These are phyloP conservation scores for Malurus alboscapulatus DNA, from an alignment of 2,113 vertebrate species.

Conservation along the genomic window DNA sequence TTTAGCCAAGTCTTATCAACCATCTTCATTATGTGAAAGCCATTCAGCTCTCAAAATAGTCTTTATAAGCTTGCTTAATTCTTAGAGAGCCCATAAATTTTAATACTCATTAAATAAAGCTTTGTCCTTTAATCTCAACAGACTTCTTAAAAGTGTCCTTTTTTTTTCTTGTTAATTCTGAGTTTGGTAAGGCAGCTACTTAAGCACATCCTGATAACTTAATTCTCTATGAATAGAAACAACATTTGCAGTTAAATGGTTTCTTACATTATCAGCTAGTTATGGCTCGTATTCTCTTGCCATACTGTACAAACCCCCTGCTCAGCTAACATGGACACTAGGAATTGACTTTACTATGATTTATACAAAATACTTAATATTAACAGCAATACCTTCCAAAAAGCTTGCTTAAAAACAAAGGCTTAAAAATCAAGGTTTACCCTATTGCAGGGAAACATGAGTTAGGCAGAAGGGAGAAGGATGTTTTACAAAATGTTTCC, in stretches of 20 bases:
- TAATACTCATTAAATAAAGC: slow-evolving; percentile 45
- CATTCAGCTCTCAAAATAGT: slow-evolving; percentile 40
- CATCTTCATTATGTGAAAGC: slow-evolving; percentile 39
- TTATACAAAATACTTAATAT: neutral
- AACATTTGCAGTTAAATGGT: slow-evolving; percentile 12
- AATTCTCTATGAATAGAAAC: slow-evolving; percentile 14
- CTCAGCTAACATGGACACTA: neutral
- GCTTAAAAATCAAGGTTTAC: neutral
- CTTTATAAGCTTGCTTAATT: slow-evolving; percentile 26
- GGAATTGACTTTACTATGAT: neutral
- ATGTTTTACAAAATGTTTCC: neutral
- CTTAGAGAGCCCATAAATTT: slow-evolving; percentile 27
- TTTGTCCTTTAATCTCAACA: slow-evolving; percentile 37
- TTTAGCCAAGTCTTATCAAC: slow-evolving; percentile 36
- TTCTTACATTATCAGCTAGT: neutral
- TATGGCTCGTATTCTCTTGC: neutral
- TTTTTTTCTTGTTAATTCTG: neutral
- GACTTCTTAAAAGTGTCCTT: neutral
- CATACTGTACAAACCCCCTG: neutral
- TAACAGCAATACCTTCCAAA: neutral
- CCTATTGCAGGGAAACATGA: neutral
- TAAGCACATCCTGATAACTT: slow-evolving; percentile 2
- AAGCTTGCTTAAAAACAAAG: neutral
- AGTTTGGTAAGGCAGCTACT: neutral
- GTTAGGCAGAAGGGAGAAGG: neutral